phyloP scores from a whole-genome alignment of 1,140 invertebrate species.

The Panagrolaimus sp. region DNA sequence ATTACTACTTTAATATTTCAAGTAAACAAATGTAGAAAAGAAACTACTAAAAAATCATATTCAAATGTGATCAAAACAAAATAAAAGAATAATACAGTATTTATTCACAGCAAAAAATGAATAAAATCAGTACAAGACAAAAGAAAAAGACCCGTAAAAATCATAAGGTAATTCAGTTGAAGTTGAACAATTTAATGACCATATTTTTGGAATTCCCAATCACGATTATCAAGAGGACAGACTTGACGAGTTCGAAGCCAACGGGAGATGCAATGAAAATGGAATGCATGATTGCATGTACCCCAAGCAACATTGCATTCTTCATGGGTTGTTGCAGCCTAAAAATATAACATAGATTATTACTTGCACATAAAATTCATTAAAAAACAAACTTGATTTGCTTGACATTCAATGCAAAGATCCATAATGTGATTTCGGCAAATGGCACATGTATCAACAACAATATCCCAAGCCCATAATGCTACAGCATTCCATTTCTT shows the following conservation, averaged over 20 bases:
- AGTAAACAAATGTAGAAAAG: no score
- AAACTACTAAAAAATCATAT: no score
- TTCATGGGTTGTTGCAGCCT: constrained; percentile 64
- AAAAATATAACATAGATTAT: no score
- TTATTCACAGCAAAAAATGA: no score
- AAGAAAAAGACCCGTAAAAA: no score
- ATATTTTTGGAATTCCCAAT: constrained; percentile 99
- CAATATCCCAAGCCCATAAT: constrained; percentile 84
- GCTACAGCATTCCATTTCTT: constrained; percentile 63
- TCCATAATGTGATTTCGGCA: constrained; percentile 99
- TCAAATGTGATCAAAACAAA: no score
- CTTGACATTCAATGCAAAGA: constrained; percentile 98
- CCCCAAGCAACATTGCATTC: constrained; percentile 99
- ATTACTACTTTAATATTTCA: no score
- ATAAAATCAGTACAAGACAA: no score
- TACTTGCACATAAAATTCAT: no score
- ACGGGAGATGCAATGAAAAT: constrained; percentile 96
- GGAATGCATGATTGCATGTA: constrained; percentile 98
- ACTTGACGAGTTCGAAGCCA: constrained; percentile 98
- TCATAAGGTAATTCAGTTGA: not conserved
- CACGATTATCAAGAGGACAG: constrained; percentile 95
- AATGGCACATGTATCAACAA: constrained; percentile 99
- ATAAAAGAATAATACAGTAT: no score
- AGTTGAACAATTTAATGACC: not conserved
- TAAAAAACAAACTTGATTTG: constrained; percentile 71